Percentiles rank a stretch among this genome's conserved stretches.
phyloP scores from a whole-genome alignment of 2,797 vertebrate species.

The Argentina silus region DNA sequence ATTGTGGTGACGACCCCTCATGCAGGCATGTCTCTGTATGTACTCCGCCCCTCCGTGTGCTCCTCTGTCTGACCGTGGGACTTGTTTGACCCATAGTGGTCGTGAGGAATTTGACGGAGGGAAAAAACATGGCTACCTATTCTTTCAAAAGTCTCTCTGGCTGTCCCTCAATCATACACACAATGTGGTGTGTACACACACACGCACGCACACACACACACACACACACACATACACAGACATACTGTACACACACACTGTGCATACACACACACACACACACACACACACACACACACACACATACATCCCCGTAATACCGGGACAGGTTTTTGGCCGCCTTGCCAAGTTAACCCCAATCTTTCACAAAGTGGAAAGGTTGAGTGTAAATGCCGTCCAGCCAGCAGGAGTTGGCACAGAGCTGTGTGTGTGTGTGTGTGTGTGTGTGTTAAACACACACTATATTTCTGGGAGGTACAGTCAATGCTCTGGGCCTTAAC shows the following conservation, averaged over 20 bases:
- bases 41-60: too few relatives aligned
- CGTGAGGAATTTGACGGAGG: neutral
- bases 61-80: too few relatives aligned
- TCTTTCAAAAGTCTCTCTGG: neutral
- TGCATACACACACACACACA: constrained; percentile 31
- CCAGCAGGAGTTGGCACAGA: constrained; percentile 71
- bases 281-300: constrained; percentile 18
- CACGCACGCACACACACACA: neutral
- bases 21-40: neutral
- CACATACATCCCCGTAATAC: constrained; percentile 48
- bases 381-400: constrained; percentile 71
- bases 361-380: constrained; percentile 71
- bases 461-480: constrained; percentile 3
- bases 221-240: neutral
- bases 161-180: neutral
- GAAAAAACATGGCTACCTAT: neutral
- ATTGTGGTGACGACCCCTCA: too few relatives aligned
- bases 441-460: constrained; percentile 21
- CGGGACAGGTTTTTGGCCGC: constrained; percentile 3
- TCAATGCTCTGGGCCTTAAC: constrained; percentile 60
- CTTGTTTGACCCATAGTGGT: neutral
- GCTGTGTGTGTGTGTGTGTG: constrained; percentile 33
- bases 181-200: constrained; percentile 6
- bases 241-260: constrained; percentile 27
- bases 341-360: constrained; percentile 68